phyloP scores from a whole-genome alignment of 2,888 invertebrate genomes.

The Drosophila testacea region DNA sequence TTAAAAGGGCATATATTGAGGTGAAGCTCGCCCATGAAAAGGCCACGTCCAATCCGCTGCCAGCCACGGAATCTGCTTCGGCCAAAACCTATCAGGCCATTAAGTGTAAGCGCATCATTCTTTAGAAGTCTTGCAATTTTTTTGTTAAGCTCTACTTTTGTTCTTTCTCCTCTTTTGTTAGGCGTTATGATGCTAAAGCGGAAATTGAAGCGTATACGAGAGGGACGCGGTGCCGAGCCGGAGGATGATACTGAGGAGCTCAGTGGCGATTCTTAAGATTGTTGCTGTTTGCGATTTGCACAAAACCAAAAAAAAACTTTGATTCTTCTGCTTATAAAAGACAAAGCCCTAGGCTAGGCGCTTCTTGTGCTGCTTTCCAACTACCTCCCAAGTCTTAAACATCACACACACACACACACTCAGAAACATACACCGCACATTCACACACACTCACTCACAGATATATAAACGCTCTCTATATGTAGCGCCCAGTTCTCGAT shows the following conservation, averaged over 20 bases:
- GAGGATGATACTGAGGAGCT: constrained; percentile 79
- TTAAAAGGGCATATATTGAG: constrained; percentile 84
- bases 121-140: background rate
- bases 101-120: constrained; percentile 76
- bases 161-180: constrained; percentile 32
- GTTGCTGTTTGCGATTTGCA: constrained; percentile 14
- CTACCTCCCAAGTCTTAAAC: constrained; percentile 44
- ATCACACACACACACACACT: constrained; percentile 17
- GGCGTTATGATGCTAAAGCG: constrained; percentile 85
- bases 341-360: constrained; percentile 56
- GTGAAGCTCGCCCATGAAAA: constrained; percentile 84
- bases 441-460: constrained; percentile 8
- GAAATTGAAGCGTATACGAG: constrained; percentile 85
- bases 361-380: constrained; percentile 43
- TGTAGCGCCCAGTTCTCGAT: constrained; percentile 14
- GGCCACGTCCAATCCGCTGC: constrained; percentile 66
- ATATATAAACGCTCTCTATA: constrained; percentile 21
- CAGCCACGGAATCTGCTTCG: constrained; percentile 77
- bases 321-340: constrained; percentile 48
- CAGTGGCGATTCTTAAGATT: constrained; percentile 40
- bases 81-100: constrained; percentile 85
- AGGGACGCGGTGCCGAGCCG: constrained; percentile 82
- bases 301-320: constrained; percentile 22
- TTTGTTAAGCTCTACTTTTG: background rate
- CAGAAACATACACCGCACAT: constrained; percentile 7